Evolutionary conservation across 2,888 invertebrate genomes (phyloP).

Genomic region (Drosophila mimetica): DNA sequence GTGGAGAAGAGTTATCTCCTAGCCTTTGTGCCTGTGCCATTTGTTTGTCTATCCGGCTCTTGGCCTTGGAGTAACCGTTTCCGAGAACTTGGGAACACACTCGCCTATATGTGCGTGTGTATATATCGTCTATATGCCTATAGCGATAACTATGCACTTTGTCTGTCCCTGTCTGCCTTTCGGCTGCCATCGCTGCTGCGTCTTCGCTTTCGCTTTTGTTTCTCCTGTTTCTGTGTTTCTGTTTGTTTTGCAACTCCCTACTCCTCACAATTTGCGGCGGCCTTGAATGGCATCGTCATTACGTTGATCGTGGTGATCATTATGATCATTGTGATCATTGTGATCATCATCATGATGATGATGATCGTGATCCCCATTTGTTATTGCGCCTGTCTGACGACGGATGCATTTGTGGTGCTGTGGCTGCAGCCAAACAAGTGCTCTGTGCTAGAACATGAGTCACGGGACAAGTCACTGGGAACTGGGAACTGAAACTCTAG

Average conservation of each 20-base stretch:
- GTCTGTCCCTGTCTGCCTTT: conserved; percentile 11
- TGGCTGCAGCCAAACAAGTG: conserved; percentile 32
- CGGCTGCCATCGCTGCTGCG: conserved; percentile 4
- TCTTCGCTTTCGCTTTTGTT: conserved; percentile 29
- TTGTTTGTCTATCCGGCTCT: conserved; percentile 55
- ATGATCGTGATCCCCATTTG: conserved; percentile 36
- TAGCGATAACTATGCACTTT: conserved; percentile 57
- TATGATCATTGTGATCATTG: neutral
- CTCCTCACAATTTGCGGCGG: conserved; percentile 44
- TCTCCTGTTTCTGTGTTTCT: conserved; percentile 6
- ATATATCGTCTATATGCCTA: conserved; percentile 9
- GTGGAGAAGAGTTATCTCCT: conserved; percentile 12
- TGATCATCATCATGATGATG: neutral
- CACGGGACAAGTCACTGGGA: neutral
- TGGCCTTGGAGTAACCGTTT: conserved; percentile 81
- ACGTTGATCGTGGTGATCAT: conserved; percentile 19
- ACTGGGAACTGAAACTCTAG: neutral
- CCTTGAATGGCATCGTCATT: conserved; percentile 70
- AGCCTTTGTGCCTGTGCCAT: conserved; percentile 37
- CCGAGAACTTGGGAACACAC: conserved; percentile 67
- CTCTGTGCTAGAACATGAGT: conserved; percentile 22
- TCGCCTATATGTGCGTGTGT: neutral
- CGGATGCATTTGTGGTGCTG: conserved; percentile 5
- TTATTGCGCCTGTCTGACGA: conserved; percentile 20
- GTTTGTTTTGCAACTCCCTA: conserved; percentile 38